Percentiles rank a stretch among this genome's conserved stretches.
Evolutionary conservation across 1,140 invertebrate genomes (phyloP).

Genomic region (Streblospio benedicti): DNA sequence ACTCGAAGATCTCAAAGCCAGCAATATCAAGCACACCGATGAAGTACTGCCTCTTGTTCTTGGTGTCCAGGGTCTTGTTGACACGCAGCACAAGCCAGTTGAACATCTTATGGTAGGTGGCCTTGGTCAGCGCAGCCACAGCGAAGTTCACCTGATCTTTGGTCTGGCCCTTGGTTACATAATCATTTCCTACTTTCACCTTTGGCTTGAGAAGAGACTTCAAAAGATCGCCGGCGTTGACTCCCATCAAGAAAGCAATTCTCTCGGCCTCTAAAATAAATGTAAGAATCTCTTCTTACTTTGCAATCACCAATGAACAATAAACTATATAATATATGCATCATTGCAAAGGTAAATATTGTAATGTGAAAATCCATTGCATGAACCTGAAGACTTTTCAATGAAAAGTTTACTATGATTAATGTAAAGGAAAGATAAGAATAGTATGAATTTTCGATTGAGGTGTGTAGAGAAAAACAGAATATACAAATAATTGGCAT

Average conservation of each 20-base stretch:
- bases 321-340: too few species aligned
- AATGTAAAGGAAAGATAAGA: too few species aligned
- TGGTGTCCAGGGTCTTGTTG: constrained; percentile 96
- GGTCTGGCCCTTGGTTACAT: constrained; percentile 96
- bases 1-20: constrained; percentile 99
- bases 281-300: too few species aligned
- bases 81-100: constrained; percentile 95
- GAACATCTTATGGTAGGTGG: constrained; percentile 91
- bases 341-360: too few species aligned
- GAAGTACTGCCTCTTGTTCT: constrained; percentile 95
- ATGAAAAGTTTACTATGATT: too few species aligned
- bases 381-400: too few species aligned
- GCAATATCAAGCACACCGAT: constrained; percentile 99
- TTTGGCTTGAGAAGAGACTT: constrained; percentile 56
- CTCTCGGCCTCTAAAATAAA: constrained; percentile 83
- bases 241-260: constrained; percentile 75
- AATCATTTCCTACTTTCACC: constrained; percentile 70
- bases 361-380: too few species aligned
- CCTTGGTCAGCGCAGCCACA: constrained; percentile 92
- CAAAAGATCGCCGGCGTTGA: constrained; percentile 54
- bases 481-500: too few species aligned
- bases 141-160: constrained; percentile 88
- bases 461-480: too few species aligned
- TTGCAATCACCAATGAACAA: too few species aligned
- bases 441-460: too few species aligned